phyloP scores from a whole-genome alignment of 2,113 vertebrate species.

The Chrysemys picta region DNA sequence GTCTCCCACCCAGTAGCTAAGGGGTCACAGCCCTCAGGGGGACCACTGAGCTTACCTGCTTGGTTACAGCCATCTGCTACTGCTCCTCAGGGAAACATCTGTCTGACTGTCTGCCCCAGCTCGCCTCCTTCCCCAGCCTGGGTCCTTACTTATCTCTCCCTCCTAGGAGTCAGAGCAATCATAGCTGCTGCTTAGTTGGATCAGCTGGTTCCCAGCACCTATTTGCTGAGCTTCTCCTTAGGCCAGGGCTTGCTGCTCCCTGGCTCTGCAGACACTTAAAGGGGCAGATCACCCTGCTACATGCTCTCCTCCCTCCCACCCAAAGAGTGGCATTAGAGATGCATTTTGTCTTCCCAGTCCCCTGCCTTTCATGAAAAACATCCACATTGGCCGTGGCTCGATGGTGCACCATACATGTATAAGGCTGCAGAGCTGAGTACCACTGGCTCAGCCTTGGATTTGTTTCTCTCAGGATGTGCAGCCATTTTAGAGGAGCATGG shows the following conservation, averaged over 20 bases:
- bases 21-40: too few relatives aligned
- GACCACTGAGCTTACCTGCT: too few relatives aligned
- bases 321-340: too few relatives aligned
- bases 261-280: background rate
- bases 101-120: too few relatives aligned
- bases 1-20: too few relatives aligned
- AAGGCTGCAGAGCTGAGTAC: background rate
- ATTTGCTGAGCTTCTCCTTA: background rate
- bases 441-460: too few relatives aligned
- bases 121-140: background rate
- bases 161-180: background rate
- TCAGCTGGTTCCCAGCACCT: background rate
- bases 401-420: background rate
- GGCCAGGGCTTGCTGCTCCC: background rate
- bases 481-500: too few relatives aligned
- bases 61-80: too few relatives aligned
- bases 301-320: too few relatives aligned
- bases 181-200: background rate
- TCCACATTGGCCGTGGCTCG: background rate
- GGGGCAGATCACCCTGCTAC: background rate
- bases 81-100: too few relatives aligned
- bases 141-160: background rate
- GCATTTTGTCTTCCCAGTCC: too few relatives aligned
- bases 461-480: background rate
- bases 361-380: background rate